phyloP scores from a whole-genome alignment of 2,888 invertebrate genomes.

The Seladonia tumulorum region DNA sequence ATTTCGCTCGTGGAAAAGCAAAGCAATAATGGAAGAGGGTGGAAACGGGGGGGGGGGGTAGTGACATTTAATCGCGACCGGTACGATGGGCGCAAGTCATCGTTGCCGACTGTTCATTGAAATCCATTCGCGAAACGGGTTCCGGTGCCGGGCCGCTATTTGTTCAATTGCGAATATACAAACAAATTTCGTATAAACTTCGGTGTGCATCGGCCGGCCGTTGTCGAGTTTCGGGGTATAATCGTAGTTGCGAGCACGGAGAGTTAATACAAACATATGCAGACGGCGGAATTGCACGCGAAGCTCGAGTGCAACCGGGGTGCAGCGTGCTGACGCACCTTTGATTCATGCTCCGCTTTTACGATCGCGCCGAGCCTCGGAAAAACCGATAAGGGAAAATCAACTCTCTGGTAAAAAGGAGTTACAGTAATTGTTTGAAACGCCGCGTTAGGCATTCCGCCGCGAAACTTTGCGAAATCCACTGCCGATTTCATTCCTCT shows the following conservation, averaged over 20 bases:
- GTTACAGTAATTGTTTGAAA: neutral
- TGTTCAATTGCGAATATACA: conserved; percentile 51
- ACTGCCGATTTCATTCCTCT: neutral
- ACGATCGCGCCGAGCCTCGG: neutral
- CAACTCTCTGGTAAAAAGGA: conserved; percentile 2
- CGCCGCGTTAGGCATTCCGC: neutral
- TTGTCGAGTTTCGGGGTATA: conserved; percentile 38
- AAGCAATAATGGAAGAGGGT: neutral
- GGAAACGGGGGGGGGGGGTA: neutral
- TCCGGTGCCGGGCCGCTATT: conserved; percentile 41
- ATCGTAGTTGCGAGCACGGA: conserved; percentile 30
- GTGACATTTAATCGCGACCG: conserved; percentile 30
- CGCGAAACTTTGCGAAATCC: neutral
- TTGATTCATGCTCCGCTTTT: conserved; percentile 23
- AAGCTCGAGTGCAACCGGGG: conserved; percentile 7
- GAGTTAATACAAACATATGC: conserved; percentile 58
- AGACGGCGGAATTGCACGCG: conserved; percentile 29
- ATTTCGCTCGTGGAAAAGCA: conserved; percentile 8
- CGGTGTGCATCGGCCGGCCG: conserved; percentile 7
- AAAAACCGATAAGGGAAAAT: conserved; percentile 3
- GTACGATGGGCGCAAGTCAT: conserved; percentile 18
- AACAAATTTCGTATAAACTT: conserved; percentile 54
- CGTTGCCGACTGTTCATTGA: conserved; percentile 25
- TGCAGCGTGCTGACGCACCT: neutral
- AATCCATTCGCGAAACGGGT: conserved; percentile 47